A percentile compares a stretch with the other conserved stretches of the same genome.
Conservation (phyloP, 2,888 invertebrate genomes). For the Acholoe squamosa region DNA sequence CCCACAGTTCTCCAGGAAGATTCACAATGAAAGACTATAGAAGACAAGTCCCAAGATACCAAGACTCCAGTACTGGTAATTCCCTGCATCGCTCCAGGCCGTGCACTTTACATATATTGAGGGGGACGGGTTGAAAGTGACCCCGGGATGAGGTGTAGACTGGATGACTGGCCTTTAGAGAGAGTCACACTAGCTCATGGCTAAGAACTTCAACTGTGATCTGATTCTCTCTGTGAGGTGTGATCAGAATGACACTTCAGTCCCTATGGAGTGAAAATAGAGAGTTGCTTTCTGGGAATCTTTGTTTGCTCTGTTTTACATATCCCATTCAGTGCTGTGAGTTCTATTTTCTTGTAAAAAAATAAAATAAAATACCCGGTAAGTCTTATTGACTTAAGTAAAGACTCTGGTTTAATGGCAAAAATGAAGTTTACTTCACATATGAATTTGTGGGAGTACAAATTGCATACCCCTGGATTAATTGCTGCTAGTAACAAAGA, state of each 20-base stretch:
- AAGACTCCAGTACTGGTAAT: background rate
- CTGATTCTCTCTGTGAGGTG: background rate
- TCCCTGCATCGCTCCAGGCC: background rate
- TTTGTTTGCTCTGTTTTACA: background rate
- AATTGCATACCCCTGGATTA: too few species aligned
- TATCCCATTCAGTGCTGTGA: too few species aligned
- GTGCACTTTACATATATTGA: slow-evolving; percentile 16
- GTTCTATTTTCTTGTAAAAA: too few species aligned
- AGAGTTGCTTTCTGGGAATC: background rate
- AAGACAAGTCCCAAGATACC: too few species aligned
- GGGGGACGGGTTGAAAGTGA: background rate
- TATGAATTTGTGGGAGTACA: too few species aligned
- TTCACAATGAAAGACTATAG: too few species aligned
- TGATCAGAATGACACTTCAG: background rate
- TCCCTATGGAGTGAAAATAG: background rate
- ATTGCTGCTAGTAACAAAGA: too few species aligned
- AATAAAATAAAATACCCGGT: too few species aligned
- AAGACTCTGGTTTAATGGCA: too few species aligned
- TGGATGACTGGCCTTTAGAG: background rate
- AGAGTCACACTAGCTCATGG: background rate
- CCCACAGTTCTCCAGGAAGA: too few species aligned
- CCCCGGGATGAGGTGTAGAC: background rate
- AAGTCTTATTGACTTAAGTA: too few species aligned
- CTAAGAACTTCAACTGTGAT: background rate
- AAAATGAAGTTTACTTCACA: too few species aligned